Evolutionary conservation across 2,113 vertebrate species (phyloP), one percentile per base, ranked within the genome.

Genomic region (Salminus brasiliensis): DNA sequence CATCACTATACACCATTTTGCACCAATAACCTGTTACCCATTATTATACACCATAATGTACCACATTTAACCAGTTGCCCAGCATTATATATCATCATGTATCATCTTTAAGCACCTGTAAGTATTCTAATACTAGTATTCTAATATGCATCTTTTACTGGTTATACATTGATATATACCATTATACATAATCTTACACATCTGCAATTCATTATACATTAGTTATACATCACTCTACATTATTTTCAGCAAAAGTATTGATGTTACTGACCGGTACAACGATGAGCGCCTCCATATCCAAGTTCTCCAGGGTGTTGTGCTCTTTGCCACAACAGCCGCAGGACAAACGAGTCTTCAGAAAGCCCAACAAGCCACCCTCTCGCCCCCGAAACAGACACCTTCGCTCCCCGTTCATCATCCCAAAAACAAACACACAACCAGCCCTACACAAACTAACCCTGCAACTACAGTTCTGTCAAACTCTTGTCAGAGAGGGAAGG

Each of bases 221-320:
- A 18, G 5, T 5, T 5, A 52, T 5, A 52, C 13, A 0, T n/a
- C 47, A 5, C n/a, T n/a, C n/a, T n/a, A n/a, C n/a, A 5, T 52
- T 52, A 52, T n/a, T 1, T 1, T 21, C 18, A 21, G 21, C 18
- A 6, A n/a, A 18, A 21, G 47, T n/a, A 41, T 10, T 52, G 47
- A 15, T 16, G 13, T 34, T 60, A 90, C 91, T 87, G 84, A 92
- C 89, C 91, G 86, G 91, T 45, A 89, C 7, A 2, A 91, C 84
- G 74, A 88, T 78, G 8, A 91, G 68, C 80, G 83, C 77, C 72
- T 91, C 87, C 59, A 53, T 74, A 32, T 89, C 86, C 85, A 88
- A 60, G 63, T 60, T 78, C 1, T 86, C 79, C 68, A 79, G 23
- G 7, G 62, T 21, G 18, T 77, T 69, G 52, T 72, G 81, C 23